Base-by-base conservation (phyloP, 1,140 invertebrate species). In the Archivesica marissinica region DNA sequence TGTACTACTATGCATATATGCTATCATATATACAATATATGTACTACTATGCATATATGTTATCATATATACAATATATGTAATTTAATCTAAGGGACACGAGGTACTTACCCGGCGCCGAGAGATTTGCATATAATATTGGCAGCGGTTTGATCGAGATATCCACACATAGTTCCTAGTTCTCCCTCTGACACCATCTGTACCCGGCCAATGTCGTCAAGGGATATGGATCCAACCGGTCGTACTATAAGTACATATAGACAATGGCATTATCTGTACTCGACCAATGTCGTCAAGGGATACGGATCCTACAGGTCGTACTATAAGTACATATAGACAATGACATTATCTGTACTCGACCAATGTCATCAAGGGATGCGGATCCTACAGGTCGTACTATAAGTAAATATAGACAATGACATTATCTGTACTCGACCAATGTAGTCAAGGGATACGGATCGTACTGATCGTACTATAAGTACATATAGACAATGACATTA, bases 161-260 rank as follows among this genome's bases (percentile, higher is more conserved):
- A 2, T n/a, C 52, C 50, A 59, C 74, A 76, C 50, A 76, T 38
- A 2, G 50, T 56, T 35, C 74, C 74, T 7, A 56, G 0, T 41
- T 76, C 30, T 23, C 50, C 50, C 23, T 76, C 74, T 30, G 74
- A 56, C 28, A 76, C 11, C 4, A 76, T 30, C 52, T 56, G 28
- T 2, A 76, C 4, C 4, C 74, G 30, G 20, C 74, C 74, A 54
- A 20, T 0, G 11, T 28, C n/a, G 28, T 76, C 74, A 15, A 76
- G 3, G 38, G 74, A 6, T n/a, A 76, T 35, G 20, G 23, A 0
- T 13, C 59, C 33, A 23, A 76, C 54, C 0, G n/a, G 20, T 23
- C 74, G 15, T 2, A 39, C 74, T 76, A 2, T 25, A 52, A 39
- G 41, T 4, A 39, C 23, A 59, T 13, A 59, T 9, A 59, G 23